Evolutionary conservation across 1,140 invertebrate species (phyloP), one percentile per base, ranked within the genome.

Genomic region (Cylas formicarius): DNA sequence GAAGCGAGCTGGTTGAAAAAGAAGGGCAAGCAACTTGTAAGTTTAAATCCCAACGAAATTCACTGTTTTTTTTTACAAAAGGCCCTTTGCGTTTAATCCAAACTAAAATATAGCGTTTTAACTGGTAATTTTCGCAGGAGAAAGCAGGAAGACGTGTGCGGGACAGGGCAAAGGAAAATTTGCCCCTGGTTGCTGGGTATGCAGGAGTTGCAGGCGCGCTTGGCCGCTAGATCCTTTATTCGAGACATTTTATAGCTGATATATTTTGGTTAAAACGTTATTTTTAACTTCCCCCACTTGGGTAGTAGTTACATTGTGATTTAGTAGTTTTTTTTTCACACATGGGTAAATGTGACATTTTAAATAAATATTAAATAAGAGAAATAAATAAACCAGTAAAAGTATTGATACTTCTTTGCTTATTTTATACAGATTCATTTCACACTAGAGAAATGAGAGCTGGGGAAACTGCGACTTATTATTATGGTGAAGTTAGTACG

Each of bases 121-220:
- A 33, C 9, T 23, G 10, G 17, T 49, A 21, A 21, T 31, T 48
- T 32, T 38, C 45, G 32, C 26, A 58, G 56, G 56, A 58, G 37
- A 52, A 48, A 29, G 53, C 48, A 18, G 54, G 55, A 14, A 38
- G 37, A 13, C 45, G 52, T 24, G 46, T 58, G 3, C 44, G 55
- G 20, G 38, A 58, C 20, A 48, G 38, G 27, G 49, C 54, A 4
- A 47, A 56, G 37, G 46, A 55, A 47, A 52, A 41, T 11, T 29
- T 58, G 6, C 54, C 55, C 3, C 50, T 53, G 2, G 49, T 53
- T 14, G 11, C 31, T 39, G 51, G 52, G 33, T 58, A 56, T 34
- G 41, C 44, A 37, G 48, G 29, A 23, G 50, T 53, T 7, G 50
- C 42, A 7, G 14, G 31, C 16, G 14, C 41, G 43, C 13, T 28